Evolutionary conservation across 2,797 vertebrate genomes (phyloP), one percentile per base, ranked within the genome.

Genomic region (Oreortyx pictus): DNA sequence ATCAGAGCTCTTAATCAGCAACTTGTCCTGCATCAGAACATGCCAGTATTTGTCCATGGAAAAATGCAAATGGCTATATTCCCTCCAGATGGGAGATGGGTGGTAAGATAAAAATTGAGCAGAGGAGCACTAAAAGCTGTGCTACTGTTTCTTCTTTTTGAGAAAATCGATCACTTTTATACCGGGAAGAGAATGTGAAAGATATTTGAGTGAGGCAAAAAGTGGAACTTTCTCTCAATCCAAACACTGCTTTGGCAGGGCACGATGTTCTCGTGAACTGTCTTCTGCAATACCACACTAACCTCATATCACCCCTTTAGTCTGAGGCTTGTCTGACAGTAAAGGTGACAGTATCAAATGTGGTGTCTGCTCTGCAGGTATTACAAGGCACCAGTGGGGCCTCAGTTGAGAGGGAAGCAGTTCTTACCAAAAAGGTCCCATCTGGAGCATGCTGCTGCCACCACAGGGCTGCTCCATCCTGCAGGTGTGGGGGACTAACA

Each of bases 1-100:
- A 74, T 76, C 75, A 80, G 52, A 74, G 85, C 70, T 85, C 79
- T 77, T 79, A 84, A 88, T 54, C 33, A 68, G 25, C 75, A 86
- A 68, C 37, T 89, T 92, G 44, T 44, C 44, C 75, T 88, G 62
- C 37, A 37, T 64, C 54, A 41, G 13, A 44, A 90, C 11, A 66
- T 2, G 4, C 18, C 43, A 72, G n/a, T 72, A 72, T 31, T 62
- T 83, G 5, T 37, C 81, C 8, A 41, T 56, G 35, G 35, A 72
- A 90, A 91, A 86, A 87, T 56, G n/a, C 7, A 29, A 93, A 75
- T 85, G 0, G 18, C 59, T 78, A 47, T 65, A 59, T 68, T 82
- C 59, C 47, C 16, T 72, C 25, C 50, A 56, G 22, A 52, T n/a
- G 20, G 41, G 27, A 68, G 66, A 72, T 43, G 57, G 39, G 72